Percentiles rank a stretch among this genome's conserved stretches.
These are phyloP conservation scores for Manis javanica DNA, from an alignment of 2,797 vertebrate genomes.

Conservation along the genomic window DNA sequence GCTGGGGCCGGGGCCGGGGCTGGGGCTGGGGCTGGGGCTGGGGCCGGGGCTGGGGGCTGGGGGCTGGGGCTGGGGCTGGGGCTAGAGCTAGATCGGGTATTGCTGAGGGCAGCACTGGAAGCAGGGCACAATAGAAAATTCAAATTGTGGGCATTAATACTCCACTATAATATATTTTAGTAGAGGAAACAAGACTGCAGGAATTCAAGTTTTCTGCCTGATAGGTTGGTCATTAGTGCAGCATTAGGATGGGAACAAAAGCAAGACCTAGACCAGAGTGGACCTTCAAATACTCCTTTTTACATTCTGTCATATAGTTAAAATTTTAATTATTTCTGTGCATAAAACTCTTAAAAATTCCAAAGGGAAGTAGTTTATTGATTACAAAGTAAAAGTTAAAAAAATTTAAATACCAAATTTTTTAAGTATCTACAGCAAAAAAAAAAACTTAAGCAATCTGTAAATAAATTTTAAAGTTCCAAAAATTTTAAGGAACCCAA, in stretches of 20 bases:
- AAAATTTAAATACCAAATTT: background rate
- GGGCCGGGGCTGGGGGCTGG: background rate
- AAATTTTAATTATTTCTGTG: slow-evolving; percentile 30
- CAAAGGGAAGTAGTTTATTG: background rate
- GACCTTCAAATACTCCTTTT: slow-evolving; percentile 61
- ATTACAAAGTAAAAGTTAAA: background rate
- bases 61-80: background rate
- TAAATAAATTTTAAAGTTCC: too few relatives aligned
- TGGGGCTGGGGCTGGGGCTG: background rate
- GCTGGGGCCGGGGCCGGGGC: background rate
- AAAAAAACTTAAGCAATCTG: background rate
- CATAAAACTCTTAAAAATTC: background rate
- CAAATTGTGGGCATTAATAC: slow-evolving; percentile 24
- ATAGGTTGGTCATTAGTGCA: slow-evolving; percentile 21
- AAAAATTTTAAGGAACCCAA: background rate
- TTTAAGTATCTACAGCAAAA: background rate
- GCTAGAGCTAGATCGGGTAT: background rate
- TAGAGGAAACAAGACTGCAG: background rate
- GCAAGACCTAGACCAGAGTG: slow-evolving; percentile 56
- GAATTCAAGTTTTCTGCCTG: background rate
- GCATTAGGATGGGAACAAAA: slow-evolving; percentile 42
- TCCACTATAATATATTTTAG: background rate
- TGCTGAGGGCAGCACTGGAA: background rate
- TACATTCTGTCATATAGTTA: background rate
- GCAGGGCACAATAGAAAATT: background rate